A percentile compares a stretch with the other conserved stretches of the same genome.
phyloP scores from a whole-genome alignment of 2,888 invertebrate species.

The Julus scandinavius region DNA sequence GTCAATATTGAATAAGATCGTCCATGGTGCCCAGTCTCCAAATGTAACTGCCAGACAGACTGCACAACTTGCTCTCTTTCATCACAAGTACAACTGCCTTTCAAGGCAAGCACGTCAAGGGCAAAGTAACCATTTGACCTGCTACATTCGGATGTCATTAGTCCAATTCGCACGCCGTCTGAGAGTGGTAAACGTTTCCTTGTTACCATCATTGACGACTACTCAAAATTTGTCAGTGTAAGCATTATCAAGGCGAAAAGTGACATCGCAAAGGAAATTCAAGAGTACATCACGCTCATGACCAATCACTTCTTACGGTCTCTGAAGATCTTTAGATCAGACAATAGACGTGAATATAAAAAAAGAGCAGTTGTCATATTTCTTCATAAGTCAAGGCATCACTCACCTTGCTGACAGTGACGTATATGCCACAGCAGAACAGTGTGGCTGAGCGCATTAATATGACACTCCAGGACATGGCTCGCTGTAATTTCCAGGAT shows the following conservation, averaged over 20 bases:
- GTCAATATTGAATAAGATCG: neutral
- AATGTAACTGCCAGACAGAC: neutral
- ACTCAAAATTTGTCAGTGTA: neutral
- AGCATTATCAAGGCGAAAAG: neutral
- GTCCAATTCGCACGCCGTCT: neutral
- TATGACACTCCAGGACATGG: neutral
- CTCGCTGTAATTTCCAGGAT: neutral
- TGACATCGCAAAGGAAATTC: neutral
- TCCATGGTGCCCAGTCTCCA: neutral
- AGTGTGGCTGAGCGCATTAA: neutral
- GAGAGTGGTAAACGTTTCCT: neutral
- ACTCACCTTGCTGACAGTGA: neutral
- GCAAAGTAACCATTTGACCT: neutral
- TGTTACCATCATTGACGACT: neutral
- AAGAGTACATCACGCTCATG: neutral
- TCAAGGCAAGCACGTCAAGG: neutral
- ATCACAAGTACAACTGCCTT: neutral
- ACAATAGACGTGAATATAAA: neutral
- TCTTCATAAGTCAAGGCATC: neutral
- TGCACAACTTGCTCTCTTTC: neutral
- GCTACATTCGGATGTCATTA: neutral
- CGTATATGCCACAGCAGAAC: neutral
- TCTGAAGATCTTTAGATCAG: neutral
- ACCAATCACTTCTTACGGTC: neutral
- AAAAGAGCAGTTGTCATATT: neutral